A percentile compares a stretch with the other conserved stretches of the same genome.
phyloP scores from a whole-genome alignment of 2,888 invertebrate species.

The Patella caerulea region DNA sequence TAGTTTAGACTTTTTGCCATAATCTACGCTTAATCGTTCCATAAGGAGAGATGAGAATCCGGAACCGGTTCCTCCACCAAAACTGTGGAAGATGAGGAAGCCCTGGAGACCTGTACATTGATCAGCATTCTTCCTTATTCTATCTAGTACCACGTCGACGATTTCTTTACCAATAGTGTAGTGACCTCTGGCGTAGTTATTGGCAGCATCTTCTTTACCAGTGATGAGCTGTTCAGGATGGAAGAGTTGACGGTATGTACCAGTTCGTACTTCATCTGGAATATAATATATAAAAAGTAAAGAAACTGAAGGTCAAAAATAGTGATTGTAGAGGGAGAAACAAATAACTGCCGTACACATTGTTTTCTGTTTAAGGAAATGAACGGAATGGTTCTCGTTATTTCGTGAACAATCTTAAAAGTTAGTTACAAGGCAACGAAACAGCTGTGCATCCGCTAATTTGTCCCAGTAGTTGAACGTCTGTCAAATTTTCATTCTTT shows the following conservation, averaged over 20 bases:
- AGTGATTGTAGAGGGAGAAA: no score
- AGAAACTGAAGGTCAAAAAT: no score
- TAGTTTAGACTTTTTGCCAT: background rate
- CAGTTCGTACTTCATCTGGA: constrained; percentile 6
- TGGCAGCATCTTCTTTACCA: constrained; percentile 4
- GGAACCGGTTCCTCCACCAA: constrained; percentile 1
- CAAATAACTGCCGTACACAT: no score
- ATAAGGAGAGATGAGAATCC: background rate
- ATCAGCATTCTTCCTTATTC: background rate
- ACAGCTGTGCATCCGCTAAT: no score
- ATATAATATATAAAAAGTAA: background rate
- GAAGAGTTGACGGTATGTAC: constrained; percentile 7
- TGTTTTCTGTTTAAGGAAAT: no score
- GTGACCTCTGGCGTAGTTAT: background rate
- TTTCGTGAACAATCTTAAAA: no score
- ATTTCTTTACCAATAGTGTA: constrained; percentile 3
- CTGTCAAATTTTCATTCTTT: no score
- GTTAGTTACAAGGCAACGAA: no score
- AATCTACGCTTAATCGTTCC: background rate
- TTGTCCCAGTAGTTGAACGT: no score
- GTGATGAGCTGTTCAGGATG: constrained; percentile 2
- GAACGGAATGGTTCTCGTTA: no score
- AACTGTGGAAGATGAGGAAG: background rate
- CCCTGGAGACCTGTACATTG: constrained; percentile 7
- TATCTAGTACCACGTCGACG: background rate